Conservation (phyloP, 2,888 invertebrate species). For the Drosophila putrida region DNA sequence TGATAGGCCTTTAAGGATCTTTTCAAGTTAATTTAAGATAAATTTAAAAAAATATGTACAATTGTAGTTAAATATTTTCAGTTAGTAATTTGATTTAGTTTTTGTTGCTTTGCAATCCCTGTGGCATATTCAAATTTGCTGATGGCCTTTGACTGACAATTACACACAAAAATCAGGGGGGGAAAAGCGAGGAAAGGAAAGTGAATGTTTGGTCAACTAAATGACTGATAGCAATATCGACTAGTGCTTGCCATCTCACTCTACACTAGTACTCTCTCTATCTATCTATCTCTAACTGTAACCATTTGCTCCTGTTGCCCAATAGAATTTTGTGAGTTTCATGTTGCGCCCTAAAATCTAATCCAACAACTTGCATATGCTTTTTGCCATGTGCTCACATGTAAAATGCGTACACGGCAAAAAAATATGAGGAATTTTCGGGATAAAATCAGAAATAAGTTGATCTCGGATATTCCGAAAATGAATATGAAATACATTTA, state of each 20-base stretch:
- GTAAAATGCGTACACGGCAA: too few species aligned
- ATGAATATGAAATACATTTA: too few species aligned
- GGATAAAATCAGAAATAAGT: too few species aligned
- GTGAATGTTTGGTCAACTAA: slow-evolving; percentile 58
- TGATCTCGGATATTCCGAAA: too few species aligned
- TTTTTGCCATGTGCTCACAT: not conserved
- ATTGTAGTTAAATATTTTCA: too few species aligned
- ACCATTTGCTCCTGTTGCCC: slow-evolving; percentile 12
- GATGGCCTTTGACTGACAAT: slow-evolving; percentile 36
- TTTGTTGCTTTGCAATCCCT: slow-evolving; percentile 16
- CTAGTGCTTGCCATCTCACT: slow-evolving; percentile 13
- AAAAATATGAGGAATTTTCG: too few species aligned
- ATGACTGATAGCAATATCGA: slow-evolving; percentile 56
- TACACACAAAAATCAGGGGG: slow-evolving; percentile 21
- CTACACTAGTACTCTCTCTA: not conserved
- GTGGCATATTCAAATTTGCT: slow-evolving; percentile 30
- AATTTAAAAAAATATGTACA: too few species aligned
- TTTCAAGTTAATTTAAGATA: not conserved
- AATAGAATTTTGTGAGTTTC: slow-evolving; percentile 19
- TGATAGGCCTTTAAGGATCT: not conserved
- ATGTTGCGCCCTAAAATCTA: slow-evolving; percentile 8
- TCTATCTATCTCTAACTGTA: not conserved
- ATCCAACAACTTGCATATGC: slow-evolving; percentile 9
- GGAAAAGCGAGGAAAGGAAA: not conserved
- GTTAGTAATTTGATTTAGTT: not conserved